These are phyloP conservation scores for Papilio helenus DNA, from an alignment of 1,140 invertebrate genomes.

Conservation along the genomic window DNA sequence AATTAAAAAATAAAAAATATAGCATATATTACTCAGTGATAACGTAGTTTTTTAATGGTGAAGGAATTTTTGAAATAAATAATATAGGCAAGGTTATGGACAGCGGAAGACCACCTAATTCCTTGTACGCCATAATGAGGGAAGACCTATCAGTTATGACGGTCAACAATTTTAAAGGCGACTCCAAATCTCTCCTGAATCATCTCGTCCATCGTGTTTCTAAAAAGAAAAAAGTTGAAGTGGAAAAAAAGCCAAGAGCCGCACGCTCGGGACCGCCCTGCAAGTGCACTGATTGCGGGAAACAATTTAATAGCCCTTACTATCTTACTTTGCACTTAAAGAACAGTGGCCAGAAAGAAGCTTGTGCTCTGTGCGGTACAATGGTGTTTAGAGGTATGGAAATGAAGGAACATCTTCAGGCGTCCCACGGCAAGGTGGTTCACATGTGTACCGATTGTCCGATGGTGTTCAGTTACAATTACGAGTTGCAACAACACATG, in stretches of 20 bases:
- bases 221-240: slow-evolving; percentile 47
- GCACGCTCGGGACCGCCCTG: slow-evolving; percentile 58
- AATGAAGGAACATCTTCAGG: slow-evolving; percentile 64
- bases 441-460: slow-evolving; percentile 64
- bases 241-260: slow-evolving; percentile 53
- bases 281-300: slow-evolving; percentile 70
- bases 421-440: slow-evolving; percentile 53
- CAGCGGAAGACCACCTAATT: slow-evolving; percentile 44
- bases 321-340: slow-evolving; percentile 72
- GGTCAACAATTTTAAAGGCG: slow-evolving; percentile 57
- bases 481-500: slow-evolving; percentile 53
- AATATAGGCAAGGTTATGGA: slow-evolving; percentile 46
- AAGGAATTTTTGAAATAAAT: too few species aligned
- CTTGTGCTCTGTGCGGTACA: slow-evolving; percentile 60
- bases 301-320: slow-evolving; percentile 69
- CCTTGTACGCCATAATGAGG: slow-evolving; percentile 63
- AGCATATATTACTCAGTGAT: too few species aligned
- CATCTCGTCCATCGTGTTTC: slow-evolving; percentile 53
- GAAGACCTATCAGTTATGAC: slow-evolving; percentile 60
- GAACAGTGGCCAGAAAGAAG: slow-evolving; percentile 72
- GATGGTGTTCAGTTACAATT: slow-evolving; percentile 52
- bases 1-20: too few species aligned
- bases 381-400: slow-evolving; percentile 59
- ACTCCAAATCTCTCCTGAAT: slow-evolving; percentile 54
- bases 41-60: too few species aligned